A percentile compares a stretch with the other conserved stretches of the same genome.
phyloP scores from a whole-genome alignment of 2,113 vertebrate species.

The Sarotherodon lohbergeri region DNA sequence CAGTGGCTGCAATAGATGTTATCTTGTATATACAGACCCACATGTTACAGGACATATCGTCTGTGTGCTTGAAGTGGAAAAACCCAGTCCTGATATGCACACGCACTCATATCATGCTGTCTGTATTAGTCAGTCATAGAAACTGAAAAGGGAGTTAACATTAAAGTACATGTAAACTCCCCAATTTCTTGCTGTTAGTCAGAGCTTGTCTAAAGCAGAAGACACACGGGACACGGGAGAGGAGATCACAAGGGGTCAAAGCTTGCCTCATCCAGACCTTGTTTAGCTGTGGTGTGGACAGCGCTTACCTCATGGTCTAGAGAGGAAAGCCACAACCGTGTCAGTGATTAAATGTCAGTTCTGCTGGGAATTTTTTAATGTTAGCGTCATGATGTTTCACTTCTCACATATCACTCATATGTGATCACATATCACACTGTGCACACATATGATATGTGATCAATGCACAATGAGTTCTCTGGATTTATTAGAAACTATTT shows the following conservation, averaged over 20 bases:
- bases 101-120: not conserved
- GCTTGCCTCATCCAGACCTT: constrained; percentile 34
- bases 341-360: not conserved
- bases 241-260: constrained; percentile 20
- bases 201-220: not conserved
- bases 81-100: not conserved
- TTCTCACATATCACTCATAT: not conserved
- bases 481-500: not conserved
- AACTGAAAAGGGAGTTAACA: not conserved
- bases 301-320: constrained; percentile 4
- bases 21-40: not conserved
- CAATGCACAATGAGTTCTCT: not conserved
- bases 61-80: not conserved
- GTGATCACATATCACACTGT: too few species aligned
- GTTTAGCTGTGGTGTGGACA: not conserved
- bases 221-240: not conserved
- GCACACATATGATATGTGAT: not conserved
- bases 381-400: not conserved
- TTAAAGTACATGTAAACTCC: not conserved
- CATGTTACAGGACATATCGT: not conserved
- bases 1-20: not conserved
- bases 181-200: not conserved
- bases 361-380: not conserved
- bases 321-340: not conserved
- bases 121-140: constrained; percentile 13